Conservation (phyloP, 2,797 vertebrate genomes). For the Brachymystax lenok region DNA sequence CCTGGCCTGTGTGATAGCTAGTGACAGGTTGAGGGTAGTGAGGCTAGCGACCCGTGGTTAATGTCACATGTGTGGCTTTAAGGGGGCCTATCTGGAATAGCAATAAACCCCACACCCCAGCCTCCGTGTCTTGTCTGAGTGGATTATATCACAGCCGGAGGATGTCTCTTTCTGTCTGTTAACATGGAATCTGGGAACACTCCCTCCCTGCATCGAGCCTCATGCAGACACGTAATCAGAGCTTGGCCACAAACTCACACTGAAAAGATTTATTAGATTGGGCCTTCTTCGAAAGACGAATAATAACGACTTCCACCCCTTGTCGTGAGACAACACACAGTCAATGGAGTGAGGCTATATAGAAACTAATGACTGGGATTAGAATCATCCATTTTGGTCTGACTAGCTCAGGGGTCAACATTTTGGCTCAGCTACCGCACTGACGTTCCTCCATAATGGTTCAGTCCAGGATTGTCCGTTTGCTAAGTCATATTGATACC, state of each 20-base stretch:
- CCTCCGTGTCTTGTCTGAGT: background rate
- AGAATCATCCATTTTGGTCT: background rate
- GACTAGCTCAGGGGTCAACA: background rate
- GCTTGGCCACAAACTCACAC: background rate
- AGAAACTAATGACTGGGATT: conserved; percentile 3
- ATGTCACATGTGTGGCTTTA: conserved; percentile 5
- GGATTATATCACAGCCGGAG: background rate
- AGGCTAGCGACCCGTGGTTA: conserved; percentile 2
- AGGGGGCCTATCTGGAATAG: no score
- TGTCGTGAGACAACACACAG: conserved; percentile 3
- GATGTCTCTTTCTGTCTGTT: background rate
- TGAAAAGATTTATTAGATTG: background rate
- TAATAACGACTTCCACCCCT: background rate
- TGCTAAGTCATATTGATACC: background rate
- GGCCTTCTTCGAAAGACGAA: background rate
- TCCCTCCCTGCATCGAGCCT: background rate
- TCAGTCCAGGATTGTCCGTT: background rate
- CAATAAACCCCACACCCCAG: background rate
- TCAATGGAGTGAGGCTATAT: background rate
- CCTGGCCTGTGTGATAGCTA: background rate
- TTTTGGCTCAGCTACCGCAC: background rate
- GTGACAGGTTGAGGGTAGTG: conserved; percentile 2
- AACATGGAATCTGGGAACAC: background rate
- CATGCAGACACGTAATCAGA: background rate
- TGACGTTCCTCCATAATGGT: background rate